phyloP scores from a whole-genome alignment of 92 coral and sea anemone species.

The Heliopora coerulea region DNA sequence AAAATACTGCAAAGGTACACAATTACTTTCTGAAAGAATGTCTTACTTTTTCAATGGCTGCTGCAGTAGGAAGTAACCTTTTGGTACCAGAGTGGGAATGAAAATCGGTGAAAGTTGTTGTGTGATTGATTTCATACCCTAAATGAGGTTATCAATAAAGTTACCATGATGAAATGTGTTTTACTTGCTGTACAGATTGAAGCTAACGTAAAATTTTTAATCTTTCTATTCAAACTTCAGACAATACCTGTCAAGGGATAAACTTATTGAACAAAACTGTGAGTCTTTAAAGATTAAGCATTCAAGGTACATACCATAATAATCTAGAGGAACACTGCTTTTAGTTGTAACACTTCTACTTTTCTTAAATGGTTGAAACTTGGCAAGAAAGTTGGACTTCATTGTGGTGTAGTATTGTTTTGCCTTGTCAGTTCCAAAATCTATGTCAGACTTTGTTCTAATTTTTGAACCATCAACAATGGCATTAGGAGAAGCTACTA shows the following conservation, averaged over 20 bases:
- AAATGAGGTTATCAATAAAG: background rate
- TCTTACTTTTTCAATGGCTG: conserved; percentile 78
- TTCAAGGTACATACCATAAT: conserved; percentile 96
- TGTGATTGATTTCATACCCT: conserved; percentile 74
- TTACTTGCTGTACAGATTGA: background rate
- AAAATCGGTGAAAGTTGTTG: conserved; percentile 89
- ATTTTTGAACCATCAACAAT: conserved; percentile 92
- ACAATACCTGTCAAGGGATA: too few species aligned
- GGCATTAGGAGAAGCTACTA: conserved; percentile 59
- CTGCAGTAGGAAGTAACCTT: conserved; percentile 74
- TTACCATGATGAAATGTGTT: background rate
- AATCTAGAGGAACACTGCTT: conserved; percentile 82
- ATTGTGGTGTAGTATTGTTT: conserved; percentile 75
- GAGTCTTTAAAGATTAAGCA: background rate
- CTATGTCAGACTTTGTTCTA: conserved; percentile 81
- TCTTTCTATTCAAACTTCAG: too few species aligned
- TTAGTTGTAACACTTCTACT: conserved; percentile 61
- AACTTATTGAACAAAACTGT: too few species aligned
- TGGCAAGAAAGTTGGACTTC: conserved; percentile 74
- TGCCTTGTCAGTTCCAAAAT: conserved; percentile 72
- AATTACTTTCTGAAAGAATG: too few species aligned
- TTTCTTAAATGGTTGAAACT: conserved; percentile 53
- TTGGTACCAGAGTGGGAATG: conserved; percentile 67
- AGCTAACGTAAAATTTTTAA: too few species aligned
- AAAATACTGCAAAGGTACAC: background rate